Evolutionary conservation across 1,140 invertebrate species (phyloP).

Genomic region (Palaemon carinicauda): DNA sequence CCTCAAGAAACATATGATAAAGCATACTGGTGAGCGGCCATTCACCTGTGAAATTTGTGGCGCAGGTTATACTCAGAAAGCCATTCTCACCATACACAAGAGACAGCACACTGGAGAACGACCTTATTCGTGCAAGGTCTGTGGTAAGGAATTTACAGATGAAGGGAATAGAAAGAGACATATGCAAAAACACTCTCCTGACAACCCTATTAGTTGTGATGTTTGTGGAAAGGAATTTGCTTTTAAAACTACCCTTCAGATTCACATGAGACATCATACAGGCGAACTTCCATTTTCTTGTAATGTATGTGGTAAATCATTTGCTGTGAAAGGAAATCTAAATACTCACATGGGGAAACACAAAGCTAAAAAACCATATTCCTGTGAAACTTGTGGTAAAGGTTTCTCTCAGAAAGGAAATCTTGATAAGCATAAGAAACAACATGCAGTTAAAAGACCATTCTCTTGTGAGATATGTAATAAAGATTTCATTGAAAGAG

Average conservation of each 20-base stretch:
- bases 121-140: neutral
- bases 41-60: too few species aligned
- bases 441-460: conserved; percentile 25
- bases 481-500: neutral
- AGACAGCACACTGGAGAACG: neutral
- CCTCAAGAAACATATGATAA: too few species aligned
- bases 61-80: too few species aligned
- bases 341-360: neutral
- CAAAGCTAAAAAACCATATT: neutral
- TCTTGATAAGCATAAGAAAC: neutral
- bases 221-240: neutral
- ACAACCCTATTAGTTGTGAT: conserved; percentile 92
- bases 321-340: neutral
- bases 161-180: conserved; percentile 68
- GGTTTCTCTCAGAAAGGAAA: neutral
- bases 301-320: conserved; percentile 52
- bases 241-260: neutral
- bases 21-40: too few species aligned
- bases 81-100: too few species aligned
- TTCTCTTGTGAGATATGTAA: conserved; percentile 52
- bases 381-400: neutral
- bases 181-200: conserved; percentile 95
- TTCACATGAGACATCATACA: conserved; percentile 18
- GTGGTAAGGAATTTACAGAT: neutral
- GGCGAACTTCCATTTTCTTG: conserved; percentile 60